Percentiles rank a stretch among this genome's conserved stretches.
Evolutionary conservation across 2,888 invertebrate species (phyloP).

Genomic region (Lycocerus yunnanus): DNA sequence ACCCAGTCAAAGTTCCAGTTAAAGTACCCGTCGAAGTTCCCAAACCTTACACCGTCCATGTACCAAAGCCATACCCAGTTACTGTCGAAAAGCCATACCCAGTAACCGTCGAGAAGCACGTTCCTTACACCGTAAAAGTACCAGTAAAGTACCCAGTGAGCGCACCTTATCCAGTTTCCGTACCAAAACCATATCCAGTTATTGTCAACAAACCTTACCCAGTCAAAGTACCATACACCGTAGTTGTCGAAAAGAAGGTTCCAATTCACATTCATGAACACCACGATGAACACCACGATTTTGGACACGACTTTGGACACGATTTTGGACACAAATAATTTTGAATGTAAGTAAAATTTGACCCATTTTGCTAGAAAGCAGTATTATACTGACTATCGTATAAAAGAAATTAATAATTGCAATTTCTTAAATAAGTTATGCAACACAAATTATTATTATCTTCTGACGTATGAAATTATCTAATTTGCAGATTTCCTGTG

Average conservation of each 20-base stretch:
- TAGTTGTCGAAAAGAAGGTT: constrained; percentile 62
- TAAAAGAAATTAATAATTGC: not conserved
- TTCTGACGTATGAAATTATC: not conserved
- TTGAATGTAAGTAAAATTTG: not conserved
- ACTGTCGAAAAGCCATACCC: constrained; percentile 61
- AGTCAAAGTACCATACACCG: constrained; percentile 63
- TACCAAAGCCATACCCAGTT: constrained; percentile 64
- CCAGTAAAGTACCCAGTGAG: constrained; percentile 60
- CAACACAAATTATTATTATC: not conserved
- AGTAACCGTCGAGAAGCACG: constrained; percentile 45
- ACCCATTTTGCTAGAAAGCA: not conserved
- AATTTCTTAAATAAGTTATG: not conserved
- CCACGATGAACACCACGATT: constrained; percentile 28
- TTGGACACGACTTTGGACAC: not conserved
- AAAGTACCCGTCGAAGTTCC: constrained; percentile 53
- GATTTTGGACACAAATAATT: not conserved
- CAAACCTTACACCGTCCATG: constrained; percentile 60
- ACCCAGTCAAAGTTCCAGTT: constrained; percentile 60
- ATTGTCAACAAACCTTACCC: constrained; percentile 62
- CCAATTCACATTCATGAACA: constrained; percentile 47
- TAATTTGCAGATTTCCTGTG: not conserved
- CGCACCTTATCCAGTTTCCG: constrained; percentile 59
- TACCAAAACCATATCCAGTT: constrained; percentile 57
- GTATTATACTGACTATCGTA: too few relatives aligned
- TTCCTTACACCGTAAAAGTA: constrained; percentile 57